These are phyloP conservation scores for Phocides pigmalion DNA, from an alignment of 1,140 invertebrate species.

Conservation along the genomic window DNA sequence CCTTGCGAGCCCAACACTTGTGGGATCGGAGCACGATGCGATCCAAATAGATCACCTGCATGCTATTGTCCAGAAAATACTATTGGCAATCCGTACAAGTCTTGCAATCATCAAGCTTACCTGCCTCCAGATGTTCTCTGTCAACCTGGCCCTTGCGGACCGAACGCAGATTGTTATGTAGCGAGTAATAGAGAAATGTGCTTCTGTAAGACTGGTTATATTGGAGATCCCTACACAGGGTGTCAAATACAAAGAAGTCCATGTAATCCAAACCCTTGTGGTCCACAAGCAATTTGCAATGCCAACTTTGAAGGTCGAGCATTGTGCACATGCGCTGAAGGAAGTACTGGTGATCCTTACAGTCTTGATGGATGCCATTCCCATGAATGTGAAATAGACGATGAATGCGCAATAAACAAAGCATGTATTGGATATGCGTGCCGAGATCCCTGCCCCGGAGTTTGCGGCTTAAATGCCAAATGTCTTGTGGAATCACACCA, in stretches of 20 bases:
- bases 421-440: slow-evolving; percentile 92
- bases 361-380: slow-evolving; percentile 88
- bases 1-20: slow-evolving; percentile 93
- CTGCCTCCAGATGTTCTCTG: slow-evolving; percentile 86
- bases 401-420: slow-evolving; percentile 88
- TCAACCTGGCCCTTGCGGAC: slow-evolving; percentile 90
- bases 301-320: slow-evolving; percentile 87
- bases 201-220: slow-evolving; percentile 90
- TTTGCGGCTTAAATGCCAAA: slow-evolving; percentile 89
- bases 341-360: slow-evolving; percentile 91
- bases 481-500: slow-evolving; percentile 90
- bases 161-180: slow-evolving; percentile 92
- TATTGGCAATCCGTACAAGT: slow-evolving; percentile 91
- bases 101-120: slow-evolving; percentile 85
- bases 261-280: slow-evolving; percentile 91
- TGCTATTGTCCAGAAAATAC: slow-evolving; percentile 92
- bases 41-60: slow-evolving; percentile 89
- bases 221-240: slow-evolving; percentile 90
- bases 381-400: slow-evolving; percentile 90
- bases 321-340: slow-evolving; percentile 89
- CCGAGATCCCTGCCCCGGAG: slow-evolving; percentile 91
- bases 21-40: slow-evolving; percentile 90
- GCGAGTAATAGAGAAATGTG: slow-evolving; percentile 90
- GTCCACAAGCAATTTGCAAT: slow-evolving; percentile 89
- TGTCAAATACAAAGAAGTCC: slow-evolving; percentile 88